A percentile compares a stretch with the other conserved stretches of the same genome.
These are phyloP conservation scores for Argentina silus DNA, from an alignment of 2,797 vertebrate species.

Conservation along the genomic window DNA sequence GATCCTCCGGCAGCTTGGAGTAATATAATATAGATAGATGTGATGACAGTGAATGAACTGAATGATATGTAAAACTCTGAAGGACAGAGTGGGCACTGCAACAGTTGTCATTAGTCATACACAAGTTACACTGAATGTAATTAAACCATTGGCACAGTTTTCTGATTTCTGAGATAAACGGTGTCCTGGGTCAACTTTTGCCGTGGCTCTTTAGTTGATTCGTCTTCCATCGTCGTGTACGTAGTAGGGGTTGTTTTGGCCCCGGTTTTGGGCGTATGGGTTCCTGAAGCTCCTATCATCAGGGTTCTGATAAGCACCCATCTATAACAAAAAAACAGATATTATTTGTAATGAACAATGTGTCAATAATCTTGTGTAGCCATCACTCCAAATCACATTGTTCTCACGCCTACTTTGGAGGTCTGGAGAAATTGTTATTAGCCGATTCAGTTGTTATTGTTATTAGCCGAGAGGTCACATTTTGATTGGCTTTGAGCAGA, in stretches of 20 bases:
- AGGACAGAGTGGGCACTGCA: not conserved
- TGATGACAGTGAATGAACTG: not conserved
- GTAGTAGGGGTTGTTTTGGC: slow-evolving; percentile 53
- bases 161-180: not conserved
- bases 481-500: no score
- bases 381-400: not conserved
- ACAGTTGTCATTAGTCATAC: not conserved
- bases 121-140: not conserved
- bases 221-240: slow-evolving; percentile 21
- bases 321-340: slow-evolving; percentile 38
- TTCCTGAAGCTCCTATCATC: slow-evolving; percentile 31
- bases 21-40: no score
- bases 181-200: not conserved
- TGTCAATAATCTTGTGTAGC: not conserved
- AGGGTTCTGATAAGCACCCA: slow-evolving; percentile 1
- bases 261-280: slow-evolving; percentile 26
- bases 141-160: not conserved
- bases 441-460: no score
- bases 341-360: not conserved
- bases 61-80: not conserved
- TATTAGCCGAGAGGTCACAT: no score
- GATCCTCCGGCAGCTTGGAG: no score
- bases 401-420: no score
- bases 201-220: slow-evolving; percentile 7
- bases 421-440: no score